Conservation (phyloP, 2,888 invertebrate genomes). For the Oxytorus armatus region DNA sequence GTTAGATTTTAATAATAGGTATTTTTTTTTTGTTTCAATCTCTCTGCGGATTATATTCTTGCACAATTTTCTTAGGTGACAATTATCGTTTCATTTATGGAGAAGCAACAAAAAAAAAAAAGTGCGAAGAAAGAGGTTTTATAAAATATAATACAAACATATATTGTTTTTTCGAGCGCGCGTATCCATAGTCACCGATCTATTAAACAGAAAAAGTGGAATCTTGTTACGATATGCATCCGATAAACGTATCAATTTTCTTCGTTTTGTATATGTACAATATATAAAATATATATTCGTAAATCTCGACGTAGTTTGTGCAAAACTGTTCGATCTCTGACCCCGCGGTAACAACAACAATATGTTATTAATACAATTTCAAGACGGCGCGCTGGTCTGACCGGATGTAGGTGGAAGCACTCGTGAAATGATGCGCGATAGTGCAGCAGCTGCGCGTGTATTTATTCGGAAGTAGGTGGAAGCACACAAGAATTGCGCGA, state of each 20-base stretch:
- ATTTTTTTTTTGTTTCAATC: slow-evolving; percentile 7
- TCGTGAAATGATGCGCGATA: too few relatives aligned
- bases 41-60: neutral
- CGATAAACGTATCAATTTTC: slow-evolving; percentile 23
- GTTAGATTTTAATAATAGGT: neutral
- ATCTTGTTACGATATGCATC: slow-evolving; percentile 35
- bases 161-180: neutral
- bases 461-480: neutral
- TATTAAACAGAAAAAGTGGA: slow-evolving; percentile 13
- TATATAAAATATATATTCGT: slow-evolving; percentile 53
- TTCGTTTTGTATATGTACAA: slow-evolving; percentile 51
- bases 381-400: neutral
- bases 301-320: slow-evolving; percentile 35
- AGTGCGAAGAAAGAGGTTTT: neutral
- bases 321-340: neutral
- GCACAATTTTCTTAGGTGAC: slow-evolving; percentile 40
- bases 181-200: neutral
- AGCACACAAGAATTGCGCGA: too few relatives aligned
- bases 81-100: slow-evolving; percentile 11
- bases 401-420: neutral
- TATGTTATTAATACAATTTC: neutral
- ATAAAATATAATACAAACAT: neutral
- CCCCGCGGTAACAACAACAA: too few relatives aligned
- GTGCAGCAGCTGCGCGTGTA: too few relatives aligned
- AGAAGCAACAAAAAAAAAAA: neutral